Conservation (phyloP, 53 echinoderm and acorn worm genomes). For the Paelopatides confundens region DNA sequence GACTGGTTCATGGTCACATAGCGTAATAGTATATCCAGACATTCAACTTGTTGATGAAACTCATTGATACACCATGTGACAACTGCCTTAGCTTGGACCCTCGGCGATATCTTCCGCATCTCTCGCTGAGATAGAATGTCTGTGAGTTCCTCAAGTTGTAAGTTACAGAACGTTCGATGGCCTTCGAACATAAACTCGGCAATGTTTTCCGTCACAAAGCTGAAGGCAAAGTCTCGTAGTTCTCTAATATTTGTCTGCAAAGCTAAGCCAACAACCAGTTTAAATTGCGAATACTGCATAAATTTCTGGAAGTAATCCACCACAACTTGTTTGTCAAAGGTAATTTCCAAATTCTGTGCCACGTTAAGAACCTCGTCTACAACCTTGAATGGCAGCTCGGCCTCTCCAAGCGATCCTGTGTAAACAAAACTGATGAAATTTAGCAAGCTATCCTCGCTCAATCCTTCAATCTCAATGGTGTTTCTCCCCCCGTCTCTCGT, state of each 20-base stretch:
- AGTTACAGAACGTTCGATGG: background rate
- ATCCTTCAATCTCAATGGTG: conserved; percentile 6
- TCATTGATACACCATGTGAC: conserved; percentile 27
- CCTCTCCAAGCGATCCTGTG: background rate
- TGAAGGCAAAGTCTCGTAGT: background rate
- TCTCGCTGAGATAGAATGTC: conserved; percentile 17
- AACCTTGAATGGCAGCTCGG: background rate
- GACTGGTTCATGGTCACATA: background rate
- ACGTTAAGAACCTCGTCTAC: background rate
- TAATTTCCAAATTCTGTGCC: background rate
- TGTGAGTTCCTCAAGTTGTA: conserved; percentile 6
- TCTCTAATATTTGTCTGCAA: background rate
- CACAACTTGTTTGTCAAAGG: background rate
- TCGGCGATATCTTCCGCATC: conserved; percentile 2
- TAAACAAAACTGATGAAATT: conserved; percentile 10
- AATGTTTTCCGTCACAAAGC: conserved; percentile 4
- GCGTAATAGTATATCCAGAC: conserved; percentile 8
- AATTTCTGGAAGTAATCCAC: background rate
- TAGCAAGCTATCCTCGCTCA: background rate
- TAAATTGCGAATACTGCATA: background rate
- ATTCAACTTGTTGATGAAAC: background rate
- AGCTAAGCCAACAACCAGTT: background rate
- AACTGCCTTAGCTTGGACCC: background rate
- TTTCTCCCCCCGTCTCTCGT: background rate
- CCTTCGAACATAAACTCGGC: conserved; percentile 23